Conservation (phyloP, 2,113 vertebrate genomes). For the Dasypus novemcinctus region DNA sequence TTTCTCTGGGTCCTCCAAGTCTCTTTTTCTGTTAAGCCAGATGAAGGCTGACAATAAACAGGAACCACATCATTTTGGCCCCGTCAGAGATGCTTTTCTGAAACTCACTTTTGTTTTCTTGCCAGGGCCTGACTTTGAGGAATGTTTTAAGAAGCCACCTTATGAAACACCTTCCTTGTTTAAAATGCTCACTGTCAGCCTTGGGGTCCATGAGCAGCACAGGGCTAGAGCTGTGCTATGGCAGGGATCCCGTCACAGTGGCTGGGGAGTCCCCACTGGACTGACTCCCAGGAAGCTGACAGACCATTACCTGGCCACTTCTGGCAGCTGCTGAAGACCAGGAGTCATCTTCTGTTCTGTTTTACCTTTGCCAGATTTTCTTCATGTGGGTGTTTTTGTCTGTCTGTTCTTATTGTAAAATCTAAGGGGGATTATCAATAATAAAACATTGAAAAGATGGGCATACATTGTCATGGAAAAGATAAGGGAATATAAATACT, state of each 20-base stretch:
- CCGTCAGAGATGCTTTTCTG: background rate
- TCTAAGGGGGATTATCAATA: background rate
- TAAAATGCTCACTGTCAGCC: background rate
- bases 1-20: background rate
- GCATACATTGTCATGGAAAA: background rate
- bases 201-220: background rate
- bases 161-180: background rate
- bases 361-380: background rate
- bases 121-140: background rate
- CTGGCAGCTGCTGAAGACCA: background rate
- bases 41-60: background rate
- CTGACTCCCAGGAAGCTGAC: background rate
- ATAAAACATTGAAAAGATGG: background rate
- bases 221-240: rapidly evolving
- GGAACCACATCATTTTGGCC: background rate
- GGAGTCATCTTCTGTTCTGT: background rate
- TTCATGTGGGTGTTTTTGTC: background rate
- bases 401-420: background rate
- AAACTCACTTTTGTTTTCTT: background rate
- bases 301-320: background rate
- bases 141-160: background rate
- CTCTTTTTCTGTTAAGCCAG: background rate
- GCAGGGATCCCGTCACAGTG: background rate
- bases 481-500: background rate
- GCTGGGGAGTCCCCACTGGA: background rate